These are phyloP conservation scores for Acrocephalus kingi DNA, from an alignment of 2,113 vertebrate species.

Conservation along the genomic window DNA sequence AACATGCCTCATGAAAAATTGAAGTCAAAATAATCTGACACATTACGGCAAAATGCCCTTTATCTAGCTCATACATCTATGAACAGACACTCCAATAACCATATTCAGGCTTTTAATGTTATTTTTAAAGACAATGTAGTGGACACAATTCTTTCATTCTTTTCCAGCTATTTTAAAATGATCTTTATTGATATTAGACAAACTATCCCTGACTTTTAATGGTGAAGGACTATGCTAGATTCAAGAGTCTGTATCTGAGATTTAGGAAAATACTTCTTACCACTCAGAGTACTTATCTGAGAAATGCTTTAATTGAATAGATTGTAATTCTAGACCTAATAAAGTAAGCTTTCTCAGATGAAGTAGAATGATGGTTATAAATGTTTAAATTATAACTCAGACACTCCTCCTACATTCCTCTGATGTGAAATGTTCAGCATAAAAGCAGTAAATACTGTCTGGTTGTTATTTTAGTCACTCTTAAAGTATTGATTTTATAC, in stretches of 20 bases:
- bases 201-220: not conserved
- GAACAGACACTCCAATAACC: slow-evolving; percentile 38
- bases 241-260: not conserved
- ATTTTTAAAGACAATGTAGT: slow-evolving; percentile 38
- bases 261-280: slow-evolving; percentile 1
- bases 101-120: slow-evolving; percentile 27
- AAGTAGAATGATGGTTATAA: slow-evolving; percentile 45
- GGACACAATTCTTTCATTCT: slow-evolving; percentile 18
- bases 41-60: slow-evolving; percentile 46
- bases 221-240: not conserved
- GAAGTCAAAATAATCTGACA: slow-evolving; percentile 56
- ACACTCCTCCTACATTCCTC: slow-evolving; percentile 16
- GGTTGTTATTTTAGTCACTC: slow-evolving; percentile 61
- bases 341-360: slow-evolving; percentile 19
- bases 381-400: slow-evolving; percentile 51
- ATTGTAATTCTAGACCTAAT: slow-evolving; percentile 24
- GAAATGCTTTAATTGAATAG: slow-evolving; percentile 42
- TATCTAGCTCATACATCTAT: slow-evolving; percentile 33
- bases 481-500: slow-evolving; percentile 68
- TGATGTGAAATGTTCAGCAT: slow-evolving; percentile 25
- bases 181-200: not conserved
- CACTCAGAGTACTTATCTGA: not conserved
- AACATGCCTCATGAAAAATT: slow-evolving; percentile 33
- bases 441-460: slow-evolving; percentile 62
- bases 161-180: slow-evolving; percentile 7